phyloP scores from a whole-genome alignment of 2,113 vertebrate species.

The Lepidothrix coronata region DNA sequence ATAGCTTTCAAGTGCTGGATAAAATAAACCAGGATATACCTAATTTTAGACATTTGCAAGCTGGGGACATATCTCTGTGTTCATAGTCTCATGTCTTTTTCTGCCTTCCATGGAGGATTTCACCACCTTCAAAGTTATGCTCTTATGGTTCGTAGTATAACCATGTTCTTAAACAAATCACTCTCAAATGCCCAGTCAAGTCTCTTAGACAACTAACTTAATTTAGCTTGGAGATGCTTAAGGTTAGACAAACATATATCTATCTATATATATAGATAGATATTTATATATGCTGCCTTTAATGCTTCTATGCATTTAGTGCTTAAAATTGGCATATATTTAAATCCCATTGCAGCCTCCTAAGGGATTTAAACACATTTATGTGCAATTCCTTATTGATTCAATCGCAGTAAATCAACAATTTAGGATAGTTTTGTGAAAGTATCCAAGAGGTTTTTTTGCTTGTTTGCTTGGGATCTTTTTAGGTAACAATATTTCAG shows the following conservation, averaged over 20 bases:
- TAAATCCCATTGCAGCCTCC: not conserved
- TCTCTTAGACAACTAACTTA: not conserved
- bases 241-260: not conserved
- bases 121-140: not conserved
- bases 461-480: rapidly evolving
- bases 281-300: not conserved
- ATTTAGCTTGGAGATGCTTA: not conserved
- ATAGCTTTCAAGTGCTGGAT: not conserved
- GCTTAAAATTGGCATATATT: not conserved
- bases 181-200: not conserved
- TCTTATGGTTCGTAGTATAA: rapidly evolving
- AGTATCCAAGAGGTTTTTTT: rapidly evolving
- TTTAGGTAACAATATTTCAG: not conserved
- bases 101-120: not conserved
- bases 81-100: not conserved
- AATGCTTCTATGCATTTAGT: not conserved
- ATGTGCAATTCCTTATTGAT: not conserved
- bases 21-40: rapidly evolving
- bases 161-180: not conserved
- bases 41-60: not conserved
- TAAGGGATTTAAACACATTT: not conserved
- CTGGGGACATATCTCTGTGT: not conserved
- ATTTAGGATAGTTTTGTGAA: not conserved
- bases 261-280: not conserved
- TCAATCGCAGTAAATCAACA: not conserved